Conservation (phyloP, 2,797 vertebrate species). For the Petrocephalus sullivani region DNA sequence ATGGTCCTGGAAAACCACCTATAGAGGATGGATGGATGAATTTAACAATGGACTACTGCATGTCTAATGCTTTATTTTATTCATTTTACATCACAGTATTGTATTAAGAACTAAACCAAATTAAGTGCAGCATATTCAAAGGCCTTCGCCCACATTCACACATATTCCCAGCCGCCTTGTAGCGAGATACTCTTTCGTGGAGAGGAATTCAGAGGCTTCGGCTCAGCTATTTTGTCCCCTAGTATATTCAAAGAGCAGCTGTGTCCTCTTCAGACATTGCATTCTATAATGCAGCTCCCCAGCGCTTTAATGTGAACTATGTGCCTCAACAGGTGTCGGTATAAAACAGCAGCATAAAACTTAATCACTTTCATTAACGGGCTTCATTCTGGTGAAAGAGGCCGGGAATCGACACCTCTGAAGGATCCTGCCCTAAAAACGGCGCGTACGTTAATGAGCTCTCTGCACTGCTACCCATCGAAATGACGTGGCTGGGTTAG, state of each 20-base stretch:
- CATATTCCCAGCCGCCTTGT: background rate
- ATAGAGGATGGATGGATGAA: background rate
- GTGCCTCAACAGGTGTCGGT: background rate
- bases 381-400: background rate
- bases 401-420: background rate
- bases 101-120: background rate
- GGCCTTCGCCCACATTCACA: background rate
- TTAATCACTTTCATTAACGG: background rate
- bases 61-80: background rate
- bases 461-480: background rate
- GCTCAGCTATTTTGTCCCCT: background rate
- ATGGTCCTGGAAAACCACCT: background rate
- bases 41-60: background rate
- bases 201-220: background rate
- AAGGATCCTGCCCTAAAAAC: background rate
- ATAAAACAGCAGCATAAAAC: background rate
- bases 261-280: slow-evolving; percentile 3
- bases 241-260: slow-evolving; percentile 12
- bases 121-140: background rate
- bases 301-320: background rate
- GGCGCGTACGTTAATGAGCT: background rate
- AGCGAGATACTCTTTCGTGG: background rate
- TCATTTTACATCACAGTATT: background rate
- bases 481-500: background rate
- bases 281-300: background rate